Evolutionary conservation across 1,140 invertebrate species (phyloP).

Genomic region (Formica exsecta): DNA sequence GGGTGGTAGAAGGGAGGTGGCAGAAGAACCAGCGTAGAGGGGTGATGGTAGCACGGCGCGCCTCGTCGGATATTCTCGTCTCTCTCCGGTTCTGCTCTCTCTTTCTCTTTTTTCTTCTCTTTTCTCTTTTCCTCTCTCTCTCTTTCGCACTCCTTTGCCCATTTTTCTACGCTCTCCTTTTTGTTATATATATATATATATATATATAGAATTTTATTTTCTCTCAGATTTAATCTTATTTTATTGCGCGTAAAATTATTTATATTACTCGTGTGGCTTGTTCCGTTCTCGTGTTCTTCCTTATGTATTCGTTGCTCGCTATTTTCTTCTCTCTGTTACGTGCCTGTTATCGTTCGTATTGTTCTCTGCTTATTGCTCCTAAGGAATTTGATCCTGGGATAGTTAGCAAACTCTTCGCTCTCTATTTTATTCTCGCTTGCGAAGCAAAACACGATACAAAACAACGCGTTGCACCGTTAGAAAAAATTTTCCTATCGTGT

Average conservation of each 20-base stretch:
- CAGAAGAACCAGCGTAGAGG: slow-evolving; percentile 28
- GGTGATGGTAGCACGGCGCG: slow-evolving; percentile 32
- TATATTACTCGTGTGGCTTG: background rate
- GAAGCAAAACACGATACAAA: background rate
- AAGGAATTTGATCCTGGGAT: slow-evolving; percentile 33
- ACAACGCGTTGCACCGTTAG: background rate
- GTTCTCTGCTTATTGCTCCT: background rate
- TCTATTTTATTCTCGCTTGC: background rate
- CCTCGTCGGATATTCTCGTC: slow-evolving; percentile 52
- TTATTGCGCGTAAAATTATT: slow-evolving; percentile 38
- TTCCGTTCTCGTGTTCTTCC: background rate
- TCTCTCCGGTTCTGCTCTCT: slow-evolving; percentile 40
- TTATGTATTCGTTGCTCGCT: background rate
- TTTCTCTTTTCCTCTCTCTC: background rate
- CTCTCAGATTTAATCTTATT: background rate
- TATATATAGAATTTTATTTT: slow-evolving; percentile 25
- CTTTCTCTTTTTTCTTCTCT: background rate
- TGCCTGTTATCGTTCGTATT: background rate
- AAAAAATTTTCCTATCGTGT: background rate
- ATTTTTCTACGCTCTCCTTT: background rate
- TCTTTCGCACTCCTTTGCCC: background rate
- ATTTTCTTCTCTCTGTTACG: background rate
- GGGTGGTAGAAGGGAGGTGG: slow-evolving; percentile 7
- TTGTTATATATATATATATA: background rate
- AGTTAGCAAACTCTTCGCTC: background rate